Conservation (phyloP, 1,140 invertebrate genomes). For the Lethocerus indicus region DNA sequence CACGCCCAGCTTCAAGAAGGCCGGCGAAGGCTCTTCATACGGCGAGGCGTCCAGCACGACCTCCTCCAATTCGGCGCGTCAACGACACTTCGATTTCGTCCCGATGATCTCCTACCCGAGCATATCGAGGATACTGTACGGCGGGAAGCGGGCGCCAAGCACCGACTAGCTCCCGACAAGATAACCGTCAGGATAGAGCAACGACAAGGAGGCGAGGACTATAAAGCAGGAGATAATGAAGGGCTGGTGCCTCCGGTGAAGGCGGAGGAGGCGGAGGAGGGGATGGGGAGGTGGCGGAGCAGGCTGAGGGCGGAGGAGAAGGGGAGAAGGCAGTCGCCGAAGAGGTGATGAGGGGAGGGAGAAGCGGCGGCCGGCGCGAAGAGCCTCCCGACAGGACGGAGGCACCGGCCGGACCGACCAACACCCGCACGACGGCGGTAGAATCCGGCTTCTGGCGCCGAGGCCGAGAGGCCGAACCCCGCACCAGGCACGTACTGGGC, state of each 20-base stretch:
- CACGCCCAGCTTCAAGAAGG: slow-evolving; percentile 33
- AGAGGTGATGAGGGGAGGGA: no score
- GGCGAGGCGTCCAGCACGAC: slow-evolving; percentile 19
- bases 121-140: slow-evolving; percentile 60
- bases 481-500: slow-evolving; percentile 23
- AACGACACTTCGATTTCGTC: slow-evolving; percentile 34
- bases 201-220: slow-evolving; percentile 17
- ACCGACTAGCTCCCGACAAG: no score
- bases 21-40: slow-evolving; percentile 17
- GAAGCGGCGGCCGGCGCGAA: no score
- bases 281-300: neutral
- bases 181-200: slow-evolving; percentile 16
- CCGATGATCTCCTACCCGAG: slow-evolving; percentile 44
- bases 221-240: slow-evolving; percentile 19
- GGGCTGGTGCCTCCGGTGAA: slow-evolving; percentile 14
- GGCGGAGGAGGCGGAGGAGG: slow-evolving; percentile 6
- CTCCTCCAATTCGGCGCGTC: slow-evolving; percentile 20
- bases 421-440: slow-evolving; percentile 10
- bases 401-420: no score
- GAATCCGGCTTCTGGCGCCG: slow-evolving; percentile 11
- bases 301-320: neutral
- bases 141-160: slow-evolving; percentile 58
- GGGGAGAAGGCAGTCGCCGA: slow-evolving; percentile 2
- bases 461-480: slow-evolving; percentile 14
- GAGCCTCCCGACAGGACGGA: no score